Evolutionary conservation across 1,140 invertebrate species (phyloP).

Genomic region (Plectrocnemia conspersa): DNA sequence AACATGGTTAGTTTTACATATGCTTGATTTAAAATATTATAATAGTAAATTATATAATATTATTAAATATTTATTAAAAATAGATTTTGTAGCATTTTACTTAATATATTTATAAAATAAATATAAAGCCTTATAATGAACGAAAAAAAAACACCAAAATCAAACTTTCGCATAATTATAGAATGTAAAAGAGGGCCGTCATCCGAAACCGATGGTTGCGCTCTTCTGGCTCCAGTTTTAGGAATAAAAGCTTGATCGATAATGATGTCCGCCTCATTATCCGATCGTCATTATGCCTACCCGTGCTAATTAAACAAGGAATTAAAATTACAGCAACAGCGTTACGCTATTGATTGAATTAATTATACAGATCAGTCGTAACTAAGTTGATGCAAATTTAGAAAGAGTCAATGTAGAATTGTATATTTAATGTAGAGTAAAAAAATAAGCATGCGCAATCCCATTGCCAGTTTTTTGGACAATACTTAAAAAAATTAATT

Average conservation of each 20-base stretch:
- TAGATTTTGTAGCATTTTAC: background rate
- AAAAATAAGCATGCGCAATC: no score
- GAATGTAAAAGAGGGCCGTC: background rate
- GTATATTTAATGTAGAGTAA: no score
- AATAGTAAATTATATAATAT: background rate
- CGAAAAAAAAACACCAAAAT: slow-evolving; percentile 6
- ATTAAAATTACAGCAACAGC: slow-evolving; percentile 1
- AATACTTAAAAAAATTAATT: no score
- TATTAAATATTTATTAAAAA: background rate
- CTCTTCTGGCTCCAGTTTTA: background rate
- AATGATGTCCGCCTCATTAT: slow-evolving; percentile 10
- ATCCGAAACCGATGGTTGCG: slow-evolving; percentile 2
- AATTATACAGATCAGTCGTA: no score
- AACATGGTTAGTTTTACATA: no score
- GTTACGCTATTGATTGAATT: no score
- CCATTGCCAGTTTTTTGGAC: no score
- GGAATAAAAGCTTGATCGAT: slow-evolving; percentile 5
- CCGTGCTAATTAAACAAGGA: slow-evolving; percentile 2
- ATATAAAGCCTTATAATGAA: background rate
- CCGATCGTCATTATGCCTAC: background rate
- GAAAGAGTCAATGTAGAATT: no score
- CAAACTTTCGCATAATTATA: background rate
- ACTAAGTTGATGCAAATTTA: no score
- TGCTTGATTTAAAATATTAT: no score
- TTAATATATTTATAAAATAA: background rate